Conservation (phyloP, 1,140 invertebrate species). For the Drosophila asahinai region DNA sequence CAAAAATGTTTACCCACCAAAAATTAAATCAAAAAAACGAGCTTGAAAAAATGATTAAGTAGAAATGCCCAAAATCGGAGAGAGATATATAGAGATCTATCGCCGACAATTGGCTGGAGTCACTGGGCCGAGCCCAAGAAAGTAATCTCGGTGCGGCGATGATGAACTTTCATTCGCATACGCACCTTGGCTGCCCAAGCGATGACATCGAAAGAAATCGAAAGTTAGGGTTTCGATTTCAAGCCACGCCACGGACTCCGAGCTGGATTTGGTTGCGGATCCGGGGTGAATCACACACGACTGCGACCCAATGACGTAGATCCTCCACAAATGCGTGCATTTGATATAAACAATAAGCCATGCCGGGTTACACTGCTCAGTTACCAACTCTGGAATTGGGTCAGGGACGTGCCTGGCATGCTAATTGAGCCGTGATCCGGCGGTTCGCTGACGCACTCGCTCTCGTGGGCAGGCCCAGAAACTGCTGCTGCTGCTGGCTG, state of each 20-base stretch:
- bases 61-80: conserved; percentile 48
- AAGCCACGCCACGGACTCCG: conserved; percentile 23
- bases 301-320: conserved; percentile 31
- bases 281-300: conserved; percentile 67
- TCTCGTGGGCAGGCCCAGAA: conserved; percentile 36
- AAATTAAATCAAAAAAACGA: conserved; percentile 20
- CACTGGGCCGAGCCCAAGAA: conserved; percentile 43
- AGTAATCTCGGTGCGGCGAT: conserved; percentile 24
- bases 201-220: conserved; percentile 81
- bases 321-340: conserved; percentile 47
- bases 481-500: conserved; percentile 1
- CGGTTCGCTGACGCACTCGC: conserved; percentile 55
- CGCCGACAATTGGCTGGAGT: conserved; percentile 47
- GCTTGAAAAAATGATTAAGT: conserved; percentile 30
- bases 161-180: conserved; percentile 70
- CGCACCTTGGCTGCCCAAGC: conserved; percentile 59
- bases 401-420: conserved; percentile 80
- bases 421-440: conserved; percentile 63
- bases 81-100: conserved; percentile 32
- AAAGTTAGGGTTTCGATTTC: conserved; percentile 79
- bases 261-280: conserved; percentile 52
- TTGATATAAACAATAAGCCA: conserved; percentile 38
- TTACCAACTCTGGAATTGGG: conserved; percentile 63
- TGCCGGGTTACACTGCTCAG: conserved; percentile 18
- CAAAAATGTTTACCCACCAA: conserved; percentile 50